Evolutionary conservation across 2,113 vertebrate genomes (phyloP).

Genomic region (Monopterus albus): DNA sequence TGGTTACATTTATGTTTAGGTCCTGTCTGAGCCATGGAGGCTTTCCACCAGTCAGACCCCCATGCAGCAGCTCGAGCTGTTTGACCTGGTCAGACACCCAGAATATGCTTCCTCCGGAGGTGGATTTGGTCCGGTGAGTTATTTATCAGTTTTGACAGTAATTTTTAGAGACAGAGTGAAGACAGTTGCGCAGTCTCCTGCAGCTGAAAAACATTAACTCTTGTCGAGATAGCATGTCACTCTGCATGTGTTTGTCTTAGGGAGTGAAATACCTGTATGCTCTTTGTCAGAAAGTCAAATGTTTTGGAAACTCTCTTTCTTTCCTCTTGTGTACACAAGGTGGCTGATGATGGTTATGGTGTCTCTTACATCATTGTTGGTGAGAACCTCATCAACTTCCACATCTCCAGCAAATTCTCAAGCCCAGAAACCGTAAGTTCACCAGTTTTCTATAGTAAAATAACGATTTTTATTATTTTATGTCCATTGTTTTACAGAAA

Average conservation of each 20-base stretch:
- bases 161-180: neutral
- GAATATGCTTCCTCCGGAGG: constrained; percentile 90
- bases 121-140: constrained; percentile 95
- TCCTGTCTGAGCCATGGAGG: constrained; percentile 95
- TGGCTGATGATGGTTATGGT: constrained; percentile 97
- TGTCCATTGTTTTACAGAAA: neutral
- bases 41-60: constrained; percentile 98
- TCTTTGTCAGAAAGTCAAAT: neutral
- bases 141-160: neutral
- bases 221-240: neutral
- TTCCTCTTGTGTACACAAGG: constrained; percentile 74
- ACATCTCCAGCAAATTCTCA: constrained; percentile 95
- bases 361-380: constrained; percentile 95
- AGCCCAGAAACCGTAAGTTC: constrained; percentile 91
- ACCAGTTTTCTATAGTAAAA: neutral
- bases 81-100: constrained; percentile 88
- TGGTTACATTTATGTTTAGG: constrained; percentile 76
- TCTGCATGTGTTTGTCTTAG: too few species aligned
- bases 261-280: too few species aligned
- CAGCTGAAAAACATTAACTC: neutral
- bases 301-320: neutral
- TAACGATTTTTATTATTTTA: neutral
- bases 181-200: neutral
- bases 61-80: constrained; percentile 89
- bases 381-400: constrained; percentile 93